Percentiles rank a stretch among this genome's conserved stretches.
phyloP scores from a whole-genome alignment of 1,140 invertebrate genomes.

The Bombus impatiens region DNA sequence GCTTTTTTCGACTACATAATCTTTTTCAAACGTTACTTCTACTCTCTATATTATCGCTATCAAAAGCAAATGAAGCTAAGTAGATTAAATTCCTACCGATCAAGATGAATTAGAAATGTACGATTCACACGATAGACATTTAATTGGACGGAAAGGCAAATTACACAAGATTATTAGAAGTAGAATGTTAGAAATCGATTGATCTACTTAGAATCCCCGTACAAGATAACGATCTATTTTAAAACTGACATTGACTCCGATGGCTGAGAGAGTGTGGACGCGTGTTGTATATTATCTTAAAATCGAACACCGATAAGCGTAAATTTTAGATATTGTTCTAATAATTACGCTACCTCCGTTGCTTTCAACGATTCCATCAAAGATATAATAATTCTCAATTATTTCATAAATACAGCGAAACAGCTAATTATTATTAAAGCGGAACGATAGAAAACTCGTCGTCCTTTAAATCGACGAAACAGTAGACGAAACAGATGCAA shows the following conservation, averaged over 20 bases:
- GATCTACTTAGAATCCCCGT: not conserved
- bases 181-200: not conserved
- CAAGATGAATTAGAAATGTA: too few relatives aligned
- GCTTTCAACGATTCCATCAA: not conserved
- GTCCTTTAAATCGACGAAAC: too few relatives aligned
- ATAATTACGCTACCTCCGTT: not conserved
- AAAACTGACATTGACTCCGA: not conserved
- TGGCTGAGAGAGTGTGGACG: not conserved
- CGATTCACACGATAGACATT: not conserved
- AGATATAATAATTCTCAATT: not conserved
- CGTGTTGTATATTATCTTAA: not conserved
- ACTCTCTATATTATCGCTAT: too few relatives aligned
- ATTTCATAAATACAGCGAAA: not conserved
- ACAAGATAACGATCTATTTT: constrained; percentile 27
- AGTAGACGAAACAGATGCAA: not conserved
- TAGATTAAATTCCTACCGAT: not conserved
- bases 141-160: not conserved
- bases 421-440: not conserved
- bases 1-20: not conserved
- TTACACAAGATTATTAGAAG: not conserved
- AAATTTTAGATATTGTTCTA: not conserved
- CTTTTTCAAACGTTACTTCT: too few relatives aligned
- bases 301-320: not conserved
- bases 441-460: too few relatives aligned
- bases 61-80: not conserved